These are phyloP conservation scores for Lutjanus campechanus DNA, from an alignment of 2,797 vertebrate species.

Conservation along the genomic window DNA sequence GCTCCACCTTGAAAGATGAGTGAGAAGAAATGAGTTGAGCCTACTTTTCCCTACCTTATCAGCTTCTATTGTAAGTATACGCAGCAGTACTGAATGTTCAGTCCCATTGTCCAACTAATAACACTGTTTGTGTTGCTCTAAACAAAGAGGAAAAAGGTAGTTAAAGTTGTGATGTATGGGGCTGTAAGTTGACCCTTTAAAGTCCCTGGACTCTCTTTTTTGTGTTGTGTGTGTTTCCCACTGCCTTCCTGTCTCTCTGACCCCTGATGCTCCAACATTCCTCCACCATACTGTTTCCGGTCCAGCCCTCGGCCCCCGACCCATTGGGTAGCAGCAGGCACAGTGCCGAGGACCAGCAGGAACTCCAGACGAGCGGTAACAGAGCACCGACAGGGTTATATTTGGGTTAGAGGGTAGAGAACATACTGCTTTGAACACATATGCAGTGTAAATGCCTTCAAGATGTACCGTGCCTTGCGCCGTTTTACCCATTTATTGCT, in stretches of 20 bases:
- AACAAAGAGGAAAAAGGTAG: constrained; percentile 38
- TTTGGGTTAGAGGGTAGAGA: not conserved
- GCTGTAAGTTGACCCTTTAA: constrained; percentile 19
- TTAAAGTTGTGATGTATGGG: constrained; percentile 22
- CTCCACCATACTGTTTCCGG: constrained; percentile 70
- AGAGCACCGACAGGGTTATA: not conserved
- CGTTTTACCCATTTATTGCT: not conserved
- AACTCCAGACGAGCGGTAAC: constrained; percentile 9
- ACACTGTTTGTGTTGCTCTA: constrained; percentile 6
- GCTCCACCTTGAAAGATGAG: constrained; percentile 7
- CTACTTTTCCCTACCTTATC: not conserved
- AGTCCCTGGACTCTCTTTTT: constrained; percentile 9
- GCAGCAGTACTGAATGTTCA: constrained; percentile 8
- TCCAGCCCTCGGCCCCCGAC: constrained; percentile 30
- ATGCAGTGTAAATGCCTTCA: not conserved
- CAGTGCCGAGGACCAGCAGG: constrained; percentile 11
- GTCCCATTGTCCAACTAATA: not conserved
- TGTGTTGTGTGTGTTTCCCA: constrained; percentile 28
- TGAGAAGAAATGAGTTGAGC: not conserved
- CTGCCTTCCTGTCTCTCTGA: constrained; percentile 62
- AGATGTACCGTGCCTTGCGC: not conserved
- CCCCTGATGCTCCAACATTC: constrained; percentile 62
- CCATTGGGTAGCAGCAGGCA: not conserved
- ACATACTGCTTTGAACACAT: not conserved
- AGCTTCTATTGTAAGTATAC: constrained; percentile 13